Percentiles rank a stretch among this genome's conserved stretches.
phyloP scores from a whole-genome alignment of 2,797 vertebrate species.

The Myripristis murdjan region DNA sequence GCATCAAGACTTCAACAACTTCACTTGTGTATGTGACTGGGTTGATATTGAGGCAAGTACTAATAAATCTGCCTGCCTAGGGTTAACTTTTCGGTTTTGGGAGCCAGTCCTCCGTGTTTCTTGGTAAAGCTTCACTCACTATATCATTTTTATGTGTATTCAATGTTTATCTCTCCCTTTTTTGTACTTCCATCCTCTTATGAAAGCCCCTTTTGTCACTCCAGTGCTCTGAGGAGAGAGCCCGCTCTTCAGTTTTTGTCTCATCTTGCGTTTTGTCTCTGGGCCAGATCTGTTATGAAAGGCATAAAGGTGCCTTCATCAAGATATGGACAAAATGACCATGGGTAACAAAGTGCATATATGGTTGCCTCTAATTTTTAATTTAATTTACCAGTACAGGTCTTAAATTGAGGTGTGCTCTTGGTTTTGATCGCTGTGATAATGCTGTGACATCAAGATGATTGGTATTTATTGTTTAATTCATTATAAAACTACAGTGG shows the following conservation, averaged over 20 bases:
- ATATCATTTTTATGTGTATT: slow-evolving; percentile 33
- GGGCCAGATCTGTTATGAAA: slow-evolving; percentile 35
- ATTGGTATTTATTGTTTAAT: too few species aligned
- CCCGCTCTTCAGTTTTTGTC: slow-evolving; percentile 23
- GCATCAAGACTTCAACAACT: slow-evolving; percentile 2
- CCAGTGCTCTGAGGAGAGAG: not conserved
- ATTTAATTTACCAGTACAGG: slow-evolving; percentile 12
- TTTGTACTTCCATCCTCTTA: slow-evolving; percentile 23
- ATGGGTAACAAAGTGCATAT: slow-evolving; percentile 19
- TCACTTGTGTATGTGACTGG: slow-evolving; percentile 18
- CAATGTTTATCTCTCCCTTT: slow-evolving; percentile 20
- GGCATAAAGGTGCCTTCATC: slow-evolving; percentile 20
- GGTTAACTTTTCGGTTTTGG: slow-evolving; percentile 26
- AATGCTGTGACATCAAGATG: too few species aligned
- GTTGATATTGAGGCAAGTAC: slow-evolving; percentile 3
- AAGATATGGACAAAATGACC: slow-evolving; percentile 25
- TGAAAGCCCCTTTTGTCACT: slow-evolving; percentile 52
- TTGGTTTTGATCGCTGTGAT: too few species aligned
- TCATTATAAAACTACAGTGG: too few species aligned
- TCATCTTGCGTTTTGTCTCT: slow-evolving; percentile 19
- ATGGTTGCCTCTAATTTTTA: slow-evolving; percentile 36
- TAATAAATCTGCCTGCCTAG: not conserved
- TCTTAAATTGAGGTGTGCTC: slow-evolving; percentile 13
- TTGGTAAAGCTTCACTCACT: slow-evolving; percentile 17
- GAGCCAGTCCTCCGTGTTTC: slow-evolving; percentile 18